Base-by-base conservation (phyloP, 2,888 invertebrate genomes). In the Dysmachus trigonus region DNA sequence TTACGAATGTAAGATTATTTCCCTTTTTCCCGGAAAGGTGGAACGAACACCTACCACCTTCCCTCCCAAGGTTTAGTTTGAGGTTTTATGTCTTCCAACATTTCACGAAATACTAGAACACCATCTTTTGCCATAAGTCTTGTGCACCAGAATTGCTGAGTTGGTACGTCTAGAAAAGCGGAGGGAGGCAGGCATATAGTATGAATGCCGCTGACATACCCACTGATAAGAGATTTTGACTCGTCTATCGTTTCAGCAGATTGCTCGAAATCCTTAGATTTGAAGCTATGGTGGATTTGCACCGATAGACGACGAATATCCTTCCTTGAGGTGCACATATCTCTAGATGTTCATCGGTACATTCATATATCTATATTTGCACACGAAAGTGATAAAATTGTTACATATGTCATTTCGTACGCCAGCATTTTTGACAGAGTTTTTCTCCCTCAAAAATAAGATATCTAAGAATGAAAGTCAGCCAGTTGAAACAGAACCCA, bases 381-480 rank as follows among this genome's bases (percentile, higher is more conserved):
- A 81, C 30, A 51, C 53, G 33, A 81, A 81, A 30, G 51, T 41
- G 81, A 81, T 51, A 81, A 81, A 81, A 51, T 53, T 81, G 47
- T 81, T 47, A 81, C 51, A 81, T 81, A 81, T 81, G 81, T 81
- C 81, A 81, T 81, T 81, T 53, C 51, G 33, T 51, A 47, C 38
- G 81, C 51, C 81, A 81, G 51, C 27, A 51, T 27, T 81, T 81
- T 53, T 53, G 81, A 81, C 81, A 81, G 27, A 41, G 15, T 18
- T 73, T 22, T 33, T 31, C 15, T 73, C 27, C 31, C 31, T 31
- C 73, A 31, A 73, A 30, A 7, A n/a, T 73, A 31, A 33, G 27
- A 15, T n/a, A 15, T 72, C 72, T 51, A 15, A 51, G 62, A 22
- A 27, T 1, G 22, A 22, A 27, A 62, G 15, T n/a, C n/a, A 5